Evolutionary conservation across 2,113 vertebrate species (phyloP).

Genomic region (Sardina pilchardus): DNA sequence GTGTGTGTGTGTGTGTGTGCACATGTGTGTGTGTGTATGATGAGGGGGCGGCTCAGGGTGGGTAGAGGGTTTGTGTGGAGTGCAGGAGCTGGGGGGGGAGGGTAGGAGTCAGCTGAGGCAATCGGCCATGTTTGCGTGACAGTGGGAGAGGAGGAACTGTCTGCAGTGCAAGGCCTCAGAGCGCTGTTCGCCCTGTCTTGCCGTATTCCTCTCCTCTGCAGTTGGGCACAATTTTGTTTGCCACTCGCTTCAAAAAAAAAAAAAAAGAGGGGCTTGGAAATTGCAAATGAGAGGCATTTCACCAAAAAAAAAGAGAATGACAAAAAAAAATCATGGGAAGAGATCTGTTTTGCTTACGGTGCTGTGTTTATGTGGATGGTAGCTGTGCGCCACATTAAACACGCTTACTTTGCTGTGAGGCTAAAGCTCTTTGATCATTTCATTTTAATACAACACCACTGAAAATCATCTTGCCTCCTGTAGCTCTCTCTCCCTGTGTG

Average conservation of each 20-base stretch:
- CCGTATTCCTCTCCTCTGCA: slow-evolving; percentile 9
- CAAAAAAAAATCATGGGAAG: background rate
- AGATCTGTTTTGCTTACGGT: background rate
- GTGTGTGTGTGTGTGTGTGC: slow-evolving; percentile 17
- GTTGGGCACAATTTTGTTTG: slow-evolving; percentile 56
- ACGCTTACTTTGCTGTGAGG: background rate
- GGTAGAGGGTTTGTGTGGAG: background rate
- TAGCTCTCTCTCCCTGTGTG: background rate
- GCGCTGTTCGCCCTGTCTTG: slow-evolving; percentile 7
- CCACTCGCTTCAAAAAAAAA: background rate
- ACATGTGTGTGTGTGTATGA: slow-evolving; percentile 1
- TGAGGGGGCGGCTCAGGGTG: background rate
- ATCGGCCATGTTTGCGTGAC: slow-evolving; percentile 16
- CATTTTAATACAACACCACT: background rate
- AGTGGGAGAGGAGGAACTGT: background rate
- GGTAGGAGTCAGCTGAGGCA: background rate
- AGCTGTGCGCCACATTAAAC: background rate
- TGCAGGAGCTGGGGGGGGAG: background rate
- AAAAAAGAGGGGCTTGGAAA: background rate
- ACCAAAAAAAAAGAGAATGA: background rate
- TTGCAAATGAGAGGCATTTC: background rate
- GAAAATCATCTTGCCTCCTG: background rate
- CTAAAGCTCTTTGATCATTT: slow-evolving; percentile 1
- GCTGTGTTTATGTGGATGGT: background rate
- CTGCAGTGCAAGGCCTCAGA: background rate